Base-by-base conservation (phyloP, 2,888 invertebrate species). In the Cecidostiba fungosa region DNA sequence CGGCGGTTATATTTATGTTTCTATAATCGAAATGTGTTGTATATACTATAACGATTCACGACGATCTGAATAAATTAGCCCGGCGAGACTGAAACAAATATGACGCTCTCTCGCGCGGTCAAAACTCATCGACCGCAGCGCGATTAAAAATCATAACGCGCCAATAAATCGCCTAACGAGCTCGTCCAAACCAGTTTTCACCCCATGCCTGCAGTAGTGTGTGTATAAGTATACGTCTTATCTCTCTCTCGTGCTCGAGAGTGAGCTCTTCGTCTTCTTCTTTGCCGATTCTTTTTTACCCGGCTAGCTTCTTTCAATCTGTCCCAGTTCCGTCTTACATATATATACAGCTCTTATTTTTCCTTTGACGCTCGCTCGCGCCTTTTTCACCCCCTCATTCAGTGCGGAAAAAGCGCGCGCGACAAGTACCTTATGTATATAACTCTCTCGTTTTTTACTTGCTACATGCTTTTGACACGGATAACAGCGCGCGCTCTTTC, bases 131-230 rank as follows among this genome's bases (percentile, higher is more conserved):
- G 54, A 62, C n/a, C 39, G 59, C 19, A 12, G 29, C 23, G 76
- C 78, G 83, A 86, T 86, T 83, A 86, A 86, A 86, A 86, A 83
- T 4, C 47, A 16, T 76, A 77, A 86, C 80, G 83, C 80, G 32
- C 54, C 77, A 39, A 86, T 86, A 72, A 86, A 74, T 79, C 54
- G 78, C 32, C 59, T 85, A 85, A 85, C 82, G 78, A 85, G 82
- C 74, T 74, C 14, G 16, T 29, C 59, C 43, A 50, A 83, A 83
- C 77, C 72, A 47, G 83, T 83, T 83, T 47, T 78, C 62, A 72
- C 83, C 72, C 36, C 70, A 29, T 16, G 19, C 29, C n/a, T n/a
- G n/a, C n/a, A n/a, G n/a, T n/a, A n/a, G n/a, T 29, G 14, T 29
- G 36, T 16, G 6, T 23, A 36, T 4, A 39, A 47, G 47, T 19